Conservation (phyloP, 2,888 invertebrate species). For the Doris montereyensis region DNA sequence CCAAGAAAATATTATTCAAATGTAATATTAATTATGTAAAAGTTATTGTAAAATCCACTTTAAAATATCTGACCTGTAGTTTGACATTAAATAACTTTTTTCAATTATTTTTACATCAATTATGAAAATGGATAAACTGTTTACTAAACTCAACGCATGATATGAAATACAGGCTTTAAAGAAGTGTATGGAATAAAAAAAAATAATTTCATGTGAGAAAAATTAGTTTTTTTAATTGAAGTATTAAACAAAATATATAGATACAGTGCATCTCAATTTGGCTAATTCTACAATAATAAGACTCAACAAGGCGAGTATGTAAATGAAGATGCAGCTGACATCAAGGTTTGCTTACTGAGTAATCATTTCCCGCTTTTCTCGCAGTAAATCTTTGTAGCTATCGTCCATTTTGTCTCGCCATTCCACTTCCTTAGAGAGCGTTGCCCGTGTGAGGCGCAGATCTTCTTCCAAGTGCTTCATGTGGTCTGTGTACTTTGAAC, state of each 20-base stretch:
- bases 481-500: conserved; percentile 58
- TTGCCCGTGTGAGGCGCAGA: conserved; percentile 57
- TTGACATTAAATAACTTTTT: too few species aligned
- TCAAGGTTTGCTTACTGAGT: conserved; percentile 70
- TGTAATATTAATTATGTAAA: too few species aligned
- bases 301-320: not conserved
- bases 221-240: not conserved
- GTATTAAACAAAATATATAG: not conserved
- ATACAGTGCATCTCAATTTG: not conserved
- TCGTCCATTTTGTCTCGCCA: conserved; percentile 66
- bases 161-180: too few species aligned
- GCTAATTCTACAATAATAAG: not conserved
- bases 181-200: too few species aligned
- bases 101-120: too few species aligned
- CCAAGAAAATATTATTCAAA: too few species aligned
- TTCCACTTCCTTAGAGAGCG: conserved; percentile 61
- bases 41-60: too few species aligned
- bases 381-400: conserved; percentile 59
- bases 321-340: too few species aligned
- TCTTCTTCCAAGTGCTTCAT: conserved; percentile 62
- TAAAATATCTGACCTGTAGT: too few species aligned
- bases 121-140: too few species aligned
- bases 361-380: conserved; percentile 67
- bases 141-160: too few species aligned
- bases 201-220: too few species aligned